phyloP scores from a whole-genome alignment of 2,888 invertebrate species.

The Eupithecia pulchellata region DNA sequence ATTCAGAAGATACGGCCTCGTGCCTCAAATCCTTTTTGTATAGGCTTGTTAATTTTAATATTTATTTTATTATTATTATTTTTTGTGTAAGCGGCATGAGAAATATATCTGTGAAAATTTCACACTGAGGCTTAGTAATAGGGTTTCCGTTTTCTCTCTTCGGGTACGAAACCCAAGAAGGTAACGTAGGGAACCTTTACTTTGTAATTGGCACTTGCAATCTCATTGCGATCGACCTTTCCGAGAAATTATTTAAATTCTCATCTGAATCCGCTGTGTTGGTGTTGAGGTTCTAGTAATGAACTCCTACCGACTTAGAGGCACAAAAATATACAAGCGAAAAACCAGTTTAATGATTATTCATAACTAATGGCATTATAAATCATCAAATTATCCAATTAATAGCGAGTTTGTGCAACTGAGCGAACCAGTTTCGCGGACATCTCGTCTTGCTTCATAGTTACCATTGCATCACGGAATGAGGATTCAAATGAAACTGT shows the following conservation, averaged over 20 bases:
- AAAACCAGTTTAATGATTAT: slow-evolving; percentile 18
- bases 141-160: no score
- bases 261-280: slow-evolving; percentile 15
- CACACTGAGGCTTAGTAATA: no score
- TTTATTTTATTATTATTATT: no score
- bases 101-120: no score
- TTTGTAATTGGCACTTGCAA: slow-evolving; percentile 19
- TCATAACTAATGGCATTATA: slow-evolving; percentile 14
- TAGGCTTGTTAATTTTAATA: no score
- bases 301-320: not conserved
- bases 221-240: slow-evolving; percentile 15
- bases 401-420: slow-evolving; percentile 5
- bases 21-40: no score
- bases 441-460: slow-evolving; percentile 1
- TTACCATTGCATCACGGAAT: slow-evolving; percentile 1
- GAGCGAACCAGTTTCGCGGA: slow-evolving; percentile 6
- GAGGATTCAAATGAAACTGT: not conserved
- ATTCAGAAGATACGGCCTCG: no score
- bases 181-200: slow-evolving; percentile 8
- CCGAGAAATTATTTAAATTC: slow-evolving; percentile 33
- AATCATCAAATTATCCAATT: slow-evolving; percentile 16
- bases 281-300: not conserved
- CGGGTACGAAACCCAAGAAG: no score
- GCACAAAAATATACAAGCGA: slow-evolving; percentile 2
- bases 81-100: no score